Evolutionary conservation across 2,113 vertebrate species (phyloP), one percentile per base, ranked within the genome.

Genomic region (Ardeotis arabs): DNA sequence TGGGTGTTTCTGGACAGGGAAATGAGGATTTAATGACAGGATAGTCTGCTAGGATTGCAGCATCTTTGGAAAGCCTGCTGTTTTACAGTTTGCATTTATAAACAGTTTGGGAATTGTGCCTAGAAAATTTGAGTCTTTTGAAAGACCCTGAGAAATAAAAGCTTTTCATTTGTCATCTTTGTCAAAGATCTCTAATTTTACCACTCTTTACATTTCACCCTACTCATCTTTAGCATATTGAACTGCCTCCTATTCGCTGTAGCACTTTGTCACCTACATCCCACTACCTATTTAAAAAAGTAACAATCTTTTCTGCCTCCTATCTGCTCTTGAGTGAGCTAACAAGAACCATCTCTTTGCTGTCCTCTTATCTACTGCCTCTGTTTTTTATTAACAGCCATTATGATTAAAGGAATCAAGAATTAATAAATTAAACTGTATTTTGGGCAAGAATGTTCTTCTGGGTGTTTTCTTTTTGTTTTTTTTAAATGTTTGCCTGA

Each of bases 111-210:
- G 28, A 87, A n/a, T 62, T 89, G n/a, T n/a, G n/a, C n/a, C n/a
- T n/a, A n/a, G n/a, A n/a, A n/a, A n/a, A n/a, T n/a, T n/a, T n/a
- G n/a, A n/a, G 28, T 87, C 59, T 79, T 84, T 73, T 50, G 6
- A 83, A 89, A 88, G 63, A 77, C 20, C 20, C 7, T 85, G 19
- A 31, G 90, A 66, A 88, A 58, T 41, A 53, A 60, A 70, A 72
- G 66, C 37, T 77, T 95, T 95, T 64, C 8, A 15, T 83, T 90
- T 89, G 29, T 58, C 62, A 52, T 58, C 59, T 80, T 83, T 92
- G 75, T 86, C 73, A 78, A 83, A 75, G 29, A 35, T 78, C n/a
- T 75, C 56, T 89, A 75, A 67, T 96, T 95, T 89, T 92, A 77
- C n/a, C 6, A 6, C 19, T 86, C 24, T 25, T 60, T 81, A 69